Base-by-base conservation (phyloP, 2,113 vertebrate species). In the Urocynchramus pylzowi region DNA sequence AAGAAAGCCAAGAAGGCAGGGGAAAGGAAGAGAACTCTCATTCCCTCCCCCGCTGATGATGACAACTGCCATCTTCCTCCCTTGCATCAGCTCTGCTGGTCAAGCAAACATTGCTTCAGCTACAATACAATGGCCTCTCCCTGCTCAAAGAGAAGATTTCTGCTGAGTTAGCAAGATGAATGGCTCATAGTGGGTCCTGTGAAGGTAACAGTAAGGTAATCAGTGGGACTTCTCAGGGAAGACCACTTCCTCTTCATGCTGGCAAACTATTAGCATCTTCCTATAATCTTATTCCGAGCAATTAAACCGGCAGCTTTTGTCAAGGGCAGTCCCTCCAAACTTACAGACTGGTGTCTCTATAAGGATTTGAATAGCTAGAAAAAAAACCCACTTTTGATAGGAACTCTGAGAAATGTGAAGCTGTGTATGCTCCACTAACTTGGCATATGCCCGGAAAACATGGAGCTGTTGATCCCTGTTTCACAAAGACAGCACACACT, bases 41-140 rank as follows among this genome's bases (percentile, higher is more conserved):
- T 67, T 63, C 22, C 33, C 27, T 26, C 7, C 6, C 22, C 6
- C 0, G 1, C 24, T 85, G 19, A 13, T 4, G 4, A 54, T 27
- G 31, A 47, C 27, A 88, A 49, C 8, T n/a, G 10, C 12, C 42
- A 63, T 33, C 33, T 50, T 81, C 18, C 35, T 77, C 16, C 33
- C 18, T 84, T 37, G 33, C 0, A 3, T 21, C 45, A 84, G 50
- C 39, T 74, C 28, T 54, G 44, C 27, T 71, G 39, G 70, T 59
- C 23, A 39, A 57, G 31, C 24, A 83, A 31, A 56, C 37, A 28
- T 47, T 69, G 45, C 54, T 83, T 69, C 76, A 76, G 39, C 59
- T 69, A 44, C 64, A 84, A 3, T 3, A 61, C 42, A 27, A 33
- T 1, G 23, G 39, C n/a, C 39, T 73, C 54, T 64, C 49, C 30